A percentile compares a stretch with the other conserved stretches of the same genome.
Conservation (phyloP, 2,797 vertebrate genomes). For the Leptoclinus maculatus region DNA sequence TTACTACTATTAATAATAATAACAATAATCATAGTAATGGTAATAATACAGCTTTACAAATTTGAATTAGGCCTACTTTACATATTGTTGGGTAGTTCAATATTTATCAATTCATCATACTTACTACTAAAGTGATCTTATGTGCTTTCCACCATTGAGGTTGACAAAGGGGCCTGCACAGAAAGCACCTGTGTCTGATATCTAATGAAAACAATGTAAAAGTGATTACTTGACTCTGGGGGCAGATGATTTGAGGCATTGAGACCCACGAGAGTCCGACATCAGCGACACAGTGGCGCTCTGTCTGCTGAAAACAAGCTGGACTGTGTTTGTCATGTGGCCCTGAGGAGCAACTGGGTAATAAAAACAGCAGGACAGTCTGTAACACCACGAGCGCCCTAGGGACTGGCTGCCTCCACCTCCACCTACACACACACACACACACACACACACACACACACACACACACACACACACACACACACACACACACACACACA, state of each 20-base stretch:
- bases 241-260: neutral
- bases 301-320: conserved; percentile 54
- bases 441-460: conserved; percentile 9
- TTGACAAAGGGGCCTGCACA: neutral
- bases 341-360: conserved; percentile 57
- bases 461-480: neutral
- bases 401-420: conserved; percentile 27
- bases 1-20: too few species aligned
- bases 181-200: neutral
- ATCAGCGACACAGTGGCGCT: conserved; percentile 18
- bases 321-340: conserved; percentile 47
- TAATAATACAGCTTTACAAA: neutral
- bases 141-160: too few species aligned
- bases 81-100: neutral
- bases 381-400: conserved; percentile 37
- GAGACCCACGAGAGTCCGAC: conserved; percentile 2
- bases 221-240: conserved; percentile 1
- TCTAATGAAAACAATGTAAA: neutral
- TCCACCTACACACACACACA: neutral
- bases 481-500: neutral
- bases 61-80: neutral
- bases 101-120: neutral
- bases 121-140: neutral
- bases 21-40: too few species aligned
- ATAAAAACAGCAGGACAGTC: conserved; percentile 64